phyloP scores from a whole-genome alignment of 2,888 invertebrate species.

The Apotomis betuletana region DNA sequence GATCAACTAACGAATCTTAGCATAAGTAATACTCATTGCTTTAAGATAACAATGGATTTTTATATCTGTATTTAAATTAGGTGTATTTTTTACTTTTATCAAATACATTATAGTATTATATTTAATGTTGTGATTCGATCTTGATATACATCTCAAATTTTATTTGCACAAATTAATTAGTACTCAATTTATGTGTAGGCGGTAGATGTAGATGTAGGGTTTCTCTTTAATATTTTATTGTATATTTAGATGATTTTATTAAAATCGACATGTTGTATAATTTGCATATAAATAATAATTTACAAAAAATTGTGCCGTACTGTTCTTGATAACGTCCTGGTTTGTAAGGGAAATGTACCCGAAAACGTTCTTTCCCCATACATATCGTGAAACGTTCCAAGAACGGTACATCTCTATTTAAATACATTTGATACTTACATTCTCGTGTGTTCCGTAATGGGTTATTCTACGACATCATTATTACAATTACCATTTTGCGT shows the following conservation, averaged over 20 bases:
- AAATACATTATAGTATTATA: slow-evolving; percentile 15
- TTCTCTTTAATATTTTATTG: not conserved
- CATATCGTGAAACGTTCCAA: too few species aligned
- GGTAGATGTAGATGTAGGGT: not conserved
- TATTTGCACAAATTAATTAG: slow-evolving; percentile 41
- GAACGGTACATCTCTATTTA: too few species aligned
- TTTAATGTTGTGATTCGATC: slow-evolving; percentile 23
- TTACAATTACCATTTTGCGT: too few species aligned
- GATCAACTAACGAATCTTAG: slow-evolving; percentile 36
- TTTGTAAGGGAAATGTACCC: too few species aligned
- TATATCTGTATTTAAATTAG: slow-evolving; percentile 18
- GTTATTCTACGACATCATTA: too few species aligned
- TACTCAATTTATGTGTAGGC: slow-evolving; percentile 11
- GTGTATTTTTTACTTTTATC: slow-evolving; percentile 14
- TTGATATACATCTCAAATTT: slow-evolving; percentile 25
- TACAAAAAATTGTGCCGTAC: too few species aligned
- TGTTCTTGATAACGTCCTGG: too few species aligned
- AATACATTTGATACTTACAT: too few species aligned
- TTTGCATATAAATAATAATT: not conserved
- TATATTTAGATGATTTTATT: not conserved
- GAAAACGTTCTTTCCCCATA: too few species aligned
- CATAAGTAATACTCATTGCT: slow-evolving; percentile 38
- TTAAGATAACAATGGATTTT: slow-evolving; percentile 25
- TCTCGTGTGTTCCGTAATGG: too few species aligned
- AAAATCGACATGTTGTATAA: not conserved